Conservation (phyloP, 2,113 vertebrate species). For the Etheostoma spectabile region DNA sequence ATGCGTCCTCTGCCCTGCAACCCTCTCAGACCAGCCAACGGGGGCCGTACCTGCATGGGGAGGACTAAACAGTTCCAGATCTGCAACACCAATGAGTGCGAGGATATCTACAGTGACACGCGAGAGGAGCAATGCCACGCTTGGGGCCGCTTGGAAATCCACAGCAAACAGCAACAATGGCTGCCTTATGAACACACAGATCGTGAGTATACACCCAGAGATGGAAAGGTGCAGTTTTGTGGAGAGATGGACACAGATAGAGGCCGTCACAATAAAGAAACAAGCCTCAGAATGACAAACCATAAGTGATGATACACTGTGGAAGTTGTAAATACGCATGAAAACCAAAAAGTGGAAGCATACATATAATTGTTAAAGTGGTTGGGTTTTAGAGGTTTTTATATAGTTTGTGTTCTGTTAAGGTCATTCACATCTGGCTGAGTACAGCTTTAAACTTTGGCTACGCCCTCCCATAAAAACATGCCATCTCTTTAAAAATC, state of each 20-base stretch:
- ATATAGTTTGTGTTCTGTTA: slow-evolving; percentile 42
- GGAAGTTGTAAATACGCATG: slow-evolving; percentile 19
- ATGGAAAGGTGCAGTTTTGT: not conserved
- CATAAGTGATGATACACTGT: slow-evolving; percentile 10
- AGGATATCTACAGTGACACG: slow-evolving; percentile 89
- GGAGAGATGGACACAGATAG: not conserved
- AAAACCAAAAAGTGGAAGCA: slow-evolving; percentile 25
- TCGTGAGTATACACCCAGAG: slow-evolving; percentile 81
- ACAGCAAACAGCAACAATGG: slow-evolving; percentile 93
- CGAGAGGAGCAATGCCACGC: slow-evolving; percentile 93
- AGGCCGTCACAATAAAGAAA: slow-evolving; percentile 5
- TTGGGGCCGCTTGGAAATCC: slow-evolving; percentile 91
- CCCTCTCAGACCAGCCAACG: slow-evolving; percentile 90
- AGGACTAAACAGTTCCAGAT: slow-evolving; percentile 93
- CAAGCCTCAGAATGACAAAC: slow-evolving; percentile 2
- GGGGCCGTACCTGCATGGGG: slow-evolving; percentile 91
- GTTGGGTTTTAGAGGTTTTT: slow-evolving; percentile 37
- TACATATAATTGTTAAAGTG: slow-evolving; percentile 20
- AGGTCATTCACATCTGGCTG: slow-evolving; percentile 64
- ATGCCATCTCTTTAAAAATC: slow-evolving; percentile 42
- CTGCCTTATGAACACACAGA: slow-evolving; percentile 95
- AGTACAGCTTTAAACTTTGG: slow-evolving; percentile 53
- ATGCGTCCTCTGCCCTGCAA: not conserved
- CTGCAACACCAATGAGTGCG: slow-evolving; percentile 91
- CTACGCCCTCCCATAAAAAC: slow-evolving; percentile 67